A percentile compares a stretch with the other conserved stretches of the same genome.
Conservation (phyloP, 2,888 invertebrate species). For the Eumacrocentrus americanus region DNA sequence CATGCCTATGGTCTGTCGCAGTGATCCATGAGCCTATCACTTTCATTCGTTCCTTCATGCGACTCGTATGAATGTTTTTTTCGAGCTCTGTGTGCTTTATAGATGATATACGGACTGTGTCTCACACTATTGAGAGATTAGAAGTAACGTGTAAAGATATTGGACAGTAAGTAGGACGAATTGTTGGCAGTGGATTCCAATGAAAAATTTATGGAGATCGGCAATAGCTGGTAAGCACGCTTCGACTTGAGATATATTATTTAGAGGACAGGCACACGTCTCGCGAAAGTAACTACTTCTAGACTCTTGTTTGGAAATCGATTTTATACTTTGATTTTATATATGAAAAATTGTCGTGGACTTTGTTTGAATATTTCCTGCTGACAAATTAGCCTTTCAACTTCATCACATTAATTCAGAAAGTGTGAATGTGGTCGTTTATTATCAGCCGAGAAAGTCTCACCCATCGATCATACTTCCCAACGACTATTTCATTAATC, state of each 20-base stretch:
- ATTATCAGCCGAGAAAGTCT: no score
- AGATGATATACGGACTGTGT: no score
- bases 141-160: no score
- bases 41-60: neutral
- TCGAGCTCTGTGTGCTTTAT: neutral
- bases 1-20: neutral
- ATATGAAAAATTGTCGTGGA: neutral
- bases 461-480: no score
- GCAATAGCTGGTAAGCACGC: conserved; percentile 7
- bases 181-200: neutral
- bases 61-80: no score
- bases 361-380: neutral
- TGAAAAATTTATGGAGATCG: neutral
- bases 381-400: neutral
- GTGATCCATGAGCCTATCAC: neutral
- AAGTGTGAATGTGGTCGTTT: no score
- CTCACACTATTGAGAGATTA: no score
- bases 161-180: neutral
- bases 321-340: no score
- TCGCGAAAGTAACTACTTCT: neutral
- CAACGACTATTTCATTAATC: no score
- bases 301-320: neutral
- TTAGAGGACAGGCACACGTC: neutral
- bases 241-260: neutral
- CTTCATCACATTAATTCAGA: neutral